phyloP scores from a whole-genome alignment of 2,113 vertebrate species.

The Hystrix cristata region DNA sequence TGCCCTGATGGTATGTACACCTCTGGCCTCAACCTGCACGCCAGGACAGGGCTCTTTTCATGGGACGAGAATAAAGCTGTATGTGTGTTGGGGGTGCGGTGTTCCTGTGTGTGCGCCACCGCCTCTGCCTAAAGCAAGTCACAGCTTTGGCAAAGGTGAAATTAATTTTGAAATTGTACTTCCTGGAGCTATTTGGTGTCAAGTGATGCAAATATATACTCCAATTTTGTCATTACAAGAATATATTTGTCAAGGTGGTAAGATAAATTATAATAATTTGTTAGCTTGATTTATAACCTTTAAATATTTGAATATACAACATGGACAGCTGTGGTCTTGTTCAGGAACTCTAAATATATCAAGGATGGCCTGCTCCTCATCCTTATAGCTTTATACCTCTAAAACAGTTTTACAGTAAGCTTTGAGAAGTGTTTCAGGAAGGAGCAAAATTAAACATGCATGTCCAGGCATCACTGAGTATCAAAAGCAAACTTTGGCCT shows the following conservation, averaged over 20 bases:
- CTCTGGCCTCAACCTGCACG: not conserved
- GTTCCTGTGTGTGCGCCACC: fast-evolving
- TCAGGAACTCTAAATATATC: not conserved
- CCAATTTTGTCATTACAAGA: not conserved
- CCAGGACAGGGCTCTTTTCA: not conserved
- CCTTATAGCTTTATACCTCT: not conserved
- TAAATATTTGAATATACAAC: not conserved
- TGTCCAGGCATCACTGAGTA: not conserved
- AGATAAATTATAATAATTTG: not conserved
- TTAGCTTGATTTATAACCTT: constrained; percentile 44
- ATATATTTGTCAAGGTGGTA: not conserved
- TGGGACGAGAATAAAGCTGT: not conserved
- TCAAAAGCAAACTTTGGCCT: not conserved
- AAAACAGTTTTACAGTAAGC: not conserved
- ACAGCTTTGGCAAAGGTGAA: not conserved
- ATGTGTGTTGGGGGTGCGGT: fast-evolving
- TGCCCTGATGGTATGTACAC: no score
- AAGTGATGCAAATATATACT: not conserved
- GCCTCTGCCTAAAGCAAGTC: not conserved
- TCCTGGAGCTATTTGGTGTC: not conserved
- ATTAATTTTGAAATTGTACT: not conserved
- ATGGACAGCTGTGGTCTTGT: not conserved
- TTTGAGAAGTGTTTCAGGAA: not conserved
- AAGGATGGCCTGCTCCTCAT: not conserved
- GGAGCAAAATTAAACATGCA: not conserved